Conservation (phyloP, 1,140 invertebrate genomes). For the Drosophila novamexicana region DNA sequence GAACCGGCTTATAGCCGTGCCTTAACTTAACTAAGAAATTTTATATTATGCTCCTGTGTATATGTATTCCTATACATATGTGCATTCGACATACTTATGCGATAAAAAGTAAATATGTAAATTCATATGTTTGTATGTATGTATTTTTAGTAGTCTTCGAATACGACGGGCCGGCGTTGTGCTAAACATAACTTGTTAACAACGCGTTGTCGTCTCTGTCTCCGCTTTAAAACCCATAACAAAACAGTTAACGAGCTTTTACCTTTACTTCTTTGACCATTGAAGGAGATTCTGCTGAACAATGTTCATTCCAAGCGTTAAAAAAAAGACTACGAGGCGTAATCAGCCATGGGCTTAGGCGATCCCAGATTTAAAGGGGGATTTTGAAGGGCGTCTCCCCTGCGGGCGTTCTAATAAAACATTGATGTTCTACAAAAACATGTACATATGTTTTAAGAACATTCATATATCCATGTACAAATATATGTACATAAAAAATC, state of each 20-base stretch:
- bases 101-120: not conserved
- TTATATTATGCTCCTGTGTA: not conserved
- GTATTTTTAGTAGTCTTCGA: slow-evolving; percentile 3
- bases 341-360: slow-evolving; percentile 16
- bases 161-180: slow-evolving; percentile 13
- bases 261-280: slow-evolving; percentile 24
- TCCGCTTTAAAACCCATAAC: slow-evolving; percentile 41
- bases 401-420: not conserved
- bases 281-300: slow-evolving; percentile 37
- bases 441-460: no score
- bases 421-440: not conserved
- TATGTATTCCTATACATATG: slow-evolving; percentile 3
- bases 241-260: slow-evolving; percentile 62
- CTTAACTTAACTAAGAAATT: not conserved
- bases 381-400: not conserved
- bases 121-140: not conserved
- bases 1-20: no score
- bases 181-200: slow-evolving; percentile 46
- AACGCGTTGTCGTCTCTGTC: slow-evolving; percentile 29
- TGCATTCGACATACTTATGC: not conserved
- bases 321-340: slow-evolving; percentile 2
- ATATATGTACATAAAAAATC: no score
- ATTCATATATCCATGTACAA: no score
- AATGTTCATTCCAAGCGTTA: slow-evolving; percentile 23
- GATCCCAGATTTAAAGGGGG: not conserved